Conservation (phyloP, 53 echinoderm and acorn worm genomes). For the Glandiceps talaboti region DNA sequence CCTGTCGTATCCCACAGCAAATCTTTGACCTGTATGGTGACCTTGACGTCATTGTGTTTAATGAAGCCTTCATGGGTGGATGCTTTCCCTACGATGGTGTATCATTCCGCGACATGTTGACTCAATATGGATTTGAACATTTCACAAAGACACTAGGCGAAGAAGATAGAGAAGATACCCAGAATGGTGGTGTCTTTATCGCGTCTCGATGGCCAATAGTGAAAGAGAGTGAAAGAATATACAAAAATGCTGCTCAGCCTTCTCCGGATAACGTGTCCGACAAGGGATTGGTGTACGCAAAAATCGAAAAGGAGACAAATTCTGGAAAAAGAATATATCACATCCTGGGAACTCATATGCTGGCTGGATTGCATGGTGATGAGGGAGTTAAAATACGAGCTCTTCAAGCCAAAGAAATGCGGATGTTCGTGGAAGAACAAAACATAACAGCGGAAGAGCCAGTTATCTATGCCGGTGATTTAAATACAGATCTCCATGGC, state of each 20-base stretch:
- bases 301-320: slow-evolving; percentile 41
- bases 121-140: slow-evolving; percentile 51
- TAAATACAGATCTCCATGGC: slow-evolving; percentile 50
- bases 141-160: slow-evolving; percentile 34
- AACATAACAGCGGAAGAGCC: slow-evolving; percentile 44
- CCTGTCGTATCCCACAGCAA: slow-evolving; percentile 58
- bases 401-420: slow-evolving; percentile 59
- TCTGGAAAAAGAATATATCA: slow-evolving; percentile 35
- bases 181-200: slow-evolving; percentile 82
- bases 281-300: slow-evolving; percentile 69
- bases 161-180: slow-evolving; percentile 14
- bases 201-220: slow-evolving; percentile 87
- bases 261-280: no score
- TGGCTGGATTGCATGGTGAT: slow-evolving; percentile 33
- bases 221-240: slow-evolving; percentile 27
- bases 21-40: slow-evolving; percentile 53
- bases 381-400: slow-evolving; percentile 31
- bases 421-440: slow-evolving; percentile 41
- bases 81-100: slow-evolving; percentile 29
- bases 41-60: slow-evolving; percentile 70
- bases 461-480: slow-evolving; percentile 73
- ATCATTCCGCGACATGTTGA: slow-evolving; percentile 41
- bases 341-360: slow-evolving; percentile 82
- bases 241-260: no score
- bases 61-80: slow-evolving; percentile 94